These are phyloP conservation scores for Leucozona laternaria DNA, from an alignment of 2,888 invertebrate species.

Conservation along the genomic window DNA sequence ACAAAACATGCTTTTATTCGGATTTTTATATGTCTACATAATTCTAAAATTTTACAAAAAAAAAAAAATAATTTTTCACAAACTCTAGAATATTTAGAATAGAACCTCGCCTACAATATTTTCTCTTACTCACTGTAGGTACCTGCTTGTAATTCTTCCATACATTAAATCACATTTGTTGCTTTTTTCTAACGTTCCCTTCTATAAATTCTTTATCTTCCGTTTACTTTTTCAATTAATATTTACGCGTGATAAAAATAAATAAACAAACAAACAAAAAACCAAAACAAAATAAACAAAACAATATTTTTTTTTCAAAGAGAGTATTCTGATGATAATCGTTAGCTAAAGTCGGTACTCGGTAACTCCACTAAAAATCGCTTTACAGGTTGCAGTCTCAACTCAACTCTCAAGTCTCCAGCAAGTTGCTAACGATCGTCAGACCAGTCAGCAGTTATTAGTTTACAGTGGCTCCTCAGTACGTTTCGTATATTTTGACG, in stretches of 20 bases:
- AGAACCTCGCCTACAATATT: no score
- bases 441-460: neutral
- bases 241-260: slow-evolving; percentile 46
- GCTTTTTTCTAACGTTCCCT: neutral
- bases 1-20: no score
- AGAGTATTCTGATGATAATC: slow-evolving; percentile 62
- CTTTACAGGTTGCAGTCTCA: neutral
- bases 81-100: no score
- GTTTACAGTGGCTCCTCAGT: slow-evolving; percentile 18
- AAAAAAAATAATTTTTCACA: no score
- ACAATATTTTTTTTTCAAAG: slow-evolving; percentile 1
- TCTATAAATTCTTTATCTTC: neutral
- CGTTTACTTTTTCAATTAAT: neutral
- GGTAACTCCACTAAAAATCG: slow-evolving; percentile 35
- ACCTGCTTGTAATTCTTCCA: no score
- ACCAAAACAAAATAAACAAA: neutral
- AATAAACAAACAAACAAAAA: slow-evolving; percentile 65
- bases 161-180: no score
- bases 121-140: no score
- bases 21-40: no score
- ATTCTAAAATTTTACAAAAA: no score
- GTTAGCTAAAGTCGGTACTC: slow-evolving; percentile 56
- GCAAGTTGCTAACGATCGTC: neutral
- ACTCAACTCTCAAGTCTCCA: neutral
- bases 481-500: slow-evolving; percentile 43